These are phyloP conservation scores for Verasper variegatus DNA, from an alignment of 2,113 vertebrate genomes.

Conservation along the genomic window DNA sequence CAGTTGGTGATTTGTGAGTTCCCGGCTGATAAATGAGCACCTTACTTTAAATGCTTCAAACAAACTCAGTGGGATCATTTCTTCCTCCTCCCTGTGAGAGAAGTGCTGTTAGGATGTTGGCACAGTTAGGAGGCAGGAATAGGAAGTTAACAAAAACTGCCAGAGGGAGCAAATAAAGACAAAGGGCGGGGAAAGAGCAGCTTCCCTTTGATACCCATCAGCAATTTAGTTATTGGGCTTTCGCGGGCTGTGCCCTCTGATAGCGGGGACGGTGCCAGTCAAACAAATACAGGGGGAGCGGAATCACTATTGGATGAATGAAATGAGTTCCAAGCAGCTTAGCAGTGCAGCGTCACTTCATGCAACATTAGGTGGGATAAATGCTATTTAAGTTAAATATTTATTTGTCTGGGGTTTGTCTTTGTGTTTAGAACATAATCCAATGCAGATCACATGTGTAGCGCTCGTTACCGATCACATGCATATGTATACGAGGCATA, in stretches of 20 bases:
- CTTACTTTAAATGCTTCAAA: constrained; percentile 3
- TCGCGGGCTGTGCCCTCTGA: constrained; percentile 53
- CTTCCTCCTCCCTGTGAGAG: neutral
- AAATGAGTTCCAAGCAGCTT: constrained; percentile 17
- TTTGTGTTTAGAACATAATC: neutral
- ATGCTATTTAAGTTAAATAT: constrained; percentile 15
- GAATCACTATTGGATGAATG: constrained; percentile 47
- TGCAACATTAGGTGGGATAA: constrained; percentile 31
- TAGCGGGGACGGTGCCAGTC: constrained; percentile 50
- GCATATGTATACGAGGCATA: constrained; percentile 45
- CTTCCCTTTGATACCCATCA: constrained; percentile 65
- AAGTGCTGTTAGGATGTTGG: constrained; percentile 41
- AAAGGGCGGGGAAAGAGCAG: constrained; percentile 44
- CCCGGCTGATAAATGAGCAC: constrained; percentile 6
- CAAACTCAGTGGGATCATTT: neutral
- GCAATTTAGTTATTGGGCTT: constrained; percentile 49
- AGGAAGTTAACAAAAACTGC: constrained; percentile 45
- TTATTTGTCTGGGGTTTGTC: neutral
- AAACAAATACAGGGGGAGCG: constrained; percentile 56
- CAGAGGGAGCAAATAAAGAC: constrained; percentile 57
- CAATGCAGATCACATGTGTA: constrained; percentile 25
- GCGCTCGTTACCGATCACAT: constrained; percentile 48
- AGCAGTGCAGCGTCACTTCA: constrained; percentile 35
- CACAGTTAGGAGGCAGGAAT: constrained; percentile 39
- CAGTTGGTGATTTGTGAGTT: neutral